phyloP scores from a whole-genome alignment of 2,888 invertebrate genomes.

The Epsilonema sp. region DNA sequence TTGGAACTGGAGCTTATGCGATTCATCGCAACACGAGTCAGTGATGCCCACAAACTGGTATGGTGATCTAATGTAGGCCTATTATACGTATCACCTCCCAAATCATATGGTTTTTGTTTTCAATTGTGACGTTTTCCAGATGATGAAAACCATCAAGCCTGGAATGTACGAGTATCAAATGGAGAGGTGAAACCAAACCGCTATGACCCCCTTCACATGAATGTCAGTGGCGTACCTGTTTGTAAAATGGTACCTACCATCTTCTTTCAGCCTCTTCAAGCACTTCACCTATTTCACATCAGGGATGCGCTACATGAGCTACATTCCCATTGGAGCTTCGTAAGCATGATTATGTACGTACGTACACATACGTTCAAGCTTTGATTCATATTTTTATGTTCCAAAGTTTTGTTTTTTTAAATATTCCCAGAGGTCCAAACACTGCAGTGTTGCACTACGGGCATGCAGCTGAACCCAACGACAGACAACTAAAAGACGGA shows the following conservation, averaged over 20 bases:
- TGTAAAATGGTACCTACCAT: too few species aligned
- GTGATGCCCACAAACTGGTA: slow-evolving; percentile 76
- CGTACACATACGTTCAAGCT: too few species aligned
- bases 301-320: slow-evolving; percentile 62
- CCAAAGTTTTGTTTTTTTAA: too few species aligned
- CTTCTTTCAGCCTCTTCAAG: slow-evolving; percentile 46
- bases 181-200: slow-evolving; percentile 36
- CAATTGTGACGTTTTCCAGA: too few species aligned
- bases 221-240: too few species aligned
- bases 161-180: slow-evolving; percentile 39
- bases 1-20: slow-evolving; percentile 69
- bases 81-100: too few species aligned
- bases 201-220: too few species aligned
- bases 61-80: too few species aligned
- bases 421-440: slow-evolving; percentile 61
- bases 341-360: too few species aligned
- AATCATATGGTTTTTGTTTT: too few species aligned
- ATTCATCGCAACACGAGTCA: slow-evolving; percentile 79
- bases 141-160: slow-evolving; percentile 53
- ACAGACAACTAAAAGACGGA: slow-evolving; percentile 50
- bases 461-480: slow-evolving; percentile 85
- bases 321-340: slow-evolving; percentile 82
- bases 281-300: slow-evolving; percentile 67
- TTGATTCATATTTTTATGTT: too few species aligned
- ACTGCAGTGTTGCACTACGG: slow-evolving; percentile 82